These are phyloP conservation scores for Leistus spinibarbis DNA, from an alignment of 2,888 invertebrate genomes.

Conservation along the genomic window DNA sequence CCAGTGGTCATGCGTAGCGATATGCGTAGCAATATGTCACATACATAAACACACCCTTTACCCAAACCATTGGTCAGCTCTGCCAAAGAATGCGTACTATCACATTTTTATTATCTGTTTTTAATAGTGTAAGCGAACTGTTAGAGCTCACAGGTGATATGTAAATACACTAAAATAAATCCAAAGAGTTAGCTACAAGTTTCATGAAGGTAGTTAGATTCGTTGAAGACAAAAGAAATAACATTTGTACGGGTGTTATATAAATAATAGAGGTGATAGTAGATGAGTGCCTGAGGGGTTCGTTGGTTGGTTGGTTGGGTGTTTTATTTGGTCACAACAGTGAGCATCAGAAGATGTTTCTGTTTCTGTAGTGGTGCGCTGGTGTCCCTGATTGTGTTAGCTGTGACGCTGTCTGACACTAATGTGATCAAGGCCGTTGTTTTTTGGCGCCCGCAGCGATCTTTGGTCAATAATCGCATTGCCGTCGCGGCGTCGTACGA, in stretches of 20 bases:
- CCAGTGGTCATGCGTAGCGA: conserved; percentile 51
- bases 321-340: no score
- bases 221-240: no score
- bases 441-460: conserved; percentile 39
- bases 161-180: no score
- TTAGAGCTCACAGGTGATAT: no score
- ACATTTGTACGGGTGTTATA: no score
- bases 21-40: conserved; percentile 41
- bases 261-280: no score
- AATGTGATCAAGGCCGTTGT: conserved; percentile 39
- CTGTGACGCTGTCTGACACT: conserved; percentile 24
- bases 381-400: conserved; percentile 35
- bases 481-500: conserved; percentile 27
- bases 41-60: conserved; percentile 40
- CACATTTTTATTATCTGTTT: neutral
- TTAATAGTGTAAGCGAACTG: no score
- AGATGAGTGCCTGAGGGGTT: no score
- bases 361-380: neutral
- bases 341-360: neutral
- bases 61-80: conserved; percentile 37
- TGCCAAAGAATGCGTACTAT: neutral
- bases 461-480: conserved; percentile 40
- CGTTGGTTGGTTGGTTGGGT: no score
- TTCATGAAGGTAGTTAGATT: no score
- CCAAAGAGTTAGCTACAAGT: no score